Evolutionary conservation across 2,888 invertebrate species (phyloP).

Genomic region (Balanococcus diminutus): DNA sequence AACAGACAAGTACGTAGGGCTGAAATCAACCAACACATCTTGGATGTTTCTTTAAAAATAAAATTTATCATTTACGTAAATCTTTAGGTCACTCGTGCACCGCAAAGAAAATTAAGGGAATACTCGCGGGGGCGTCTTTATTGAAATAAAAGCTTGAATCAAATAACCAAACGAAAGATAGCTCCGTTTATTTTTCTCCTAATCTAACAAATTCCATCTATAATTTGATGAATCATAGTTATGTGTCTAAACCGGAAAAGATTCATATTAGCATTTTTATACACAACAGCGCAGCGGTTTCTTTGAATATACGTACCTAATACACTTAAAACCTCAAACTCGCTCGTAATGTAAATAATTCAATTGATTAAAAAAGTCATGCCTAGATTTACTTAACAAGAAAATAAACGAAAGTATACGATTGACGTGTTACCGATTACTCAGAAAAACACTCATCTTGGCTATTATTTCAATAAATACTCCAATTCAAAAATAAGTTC

Average conservation of each 20-base stretch:
- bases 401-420: too few relatives aligned
- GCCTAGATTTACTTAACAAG: neutral
- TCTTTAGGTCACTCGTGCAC: neutral
- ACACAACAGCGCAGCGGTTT: neutral
- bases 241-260: conserved; percentile 17
- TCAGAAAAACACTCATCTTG: neutral
- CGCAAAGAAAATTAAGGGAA: neutral
- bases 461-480: neutral
- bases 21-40: neutral
- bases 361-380: neutral
- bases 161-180: neutral
- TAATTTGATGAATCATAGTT: conserved; percentile 25
- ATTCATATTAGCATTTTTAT: conserved; percentile 38
- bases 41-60: neutral
- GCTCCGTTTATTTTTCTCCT: neutral
- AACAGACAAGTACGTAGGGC: too few relatives aligned
- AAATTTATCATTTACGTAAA: neutral
- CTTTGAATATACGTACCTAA: neutral
- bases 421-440: neutral
- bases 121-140: neutral
- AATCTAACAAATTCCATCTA: neutral
- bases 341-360: neutral
- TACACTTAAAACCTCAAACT: neutral
- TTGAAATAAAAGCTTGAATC: neutral
- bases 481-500: neutral